These are phyloP conservation scores for Hylomyscus alleni DNA, from an alignment of 2,797 vertebrate genomes.

Conservation along the genomic window DNA sequence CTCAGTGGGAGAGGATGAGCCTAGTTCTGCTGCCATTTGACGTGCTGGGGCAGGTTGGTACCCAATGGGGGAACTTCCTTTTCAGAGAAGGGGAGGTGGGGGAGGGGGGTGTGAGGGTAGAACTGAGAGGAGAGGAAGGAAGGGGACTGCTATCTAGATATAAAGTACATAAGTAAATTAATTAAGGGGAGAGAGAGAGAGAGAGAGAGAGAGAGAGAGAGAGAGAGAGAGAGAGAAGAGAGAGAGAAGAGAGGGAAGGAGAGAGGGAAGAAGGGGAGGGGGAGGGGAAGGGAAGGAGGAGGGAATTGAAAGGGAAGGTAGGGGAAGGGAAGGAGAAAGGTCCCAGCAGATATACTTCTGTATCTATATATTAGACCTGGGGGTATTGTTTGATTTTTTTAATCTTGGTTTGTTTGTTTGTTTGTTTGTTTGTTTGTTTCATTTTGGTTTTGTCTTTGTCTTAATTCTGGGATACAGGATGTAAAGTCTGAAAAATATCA, in stretches of 20 bases:
- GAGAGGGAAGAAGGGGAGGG: no score
- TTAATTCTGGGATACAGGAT: not conserved
- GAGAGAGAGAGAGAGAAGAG: no score
- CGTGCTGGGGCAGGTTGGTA: not conserved
- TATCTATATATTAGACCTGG: not conserved
- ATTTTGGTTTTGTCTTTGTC: not conserved
- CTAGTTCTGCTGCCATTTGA: not conserved
- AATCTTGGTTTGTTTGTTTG: not conserved
- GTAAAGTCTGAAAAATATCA: not conserved
- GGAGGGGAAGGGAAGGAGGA: accelerated
- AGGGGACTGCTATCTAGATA: not conserved
- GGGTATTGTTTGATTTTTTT: not conserved
- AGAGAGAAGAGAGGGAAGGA: no score
- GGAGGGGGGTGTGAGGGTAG: not conserved
- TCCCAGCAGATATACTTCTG: not conserved
- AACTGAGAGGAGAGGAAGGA: not conserved
- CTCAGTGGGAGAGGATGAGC: not conserved
- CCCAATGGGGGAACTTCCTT: not conserved
- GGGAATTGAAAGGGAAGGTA: no score
- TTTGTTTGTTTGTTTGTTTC: not conserved
- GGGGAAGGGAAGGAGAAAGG: not conserved
- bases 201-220: no score
- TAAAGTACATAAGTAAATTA: not conserved
- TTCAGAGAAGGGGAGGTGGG: not conserved
- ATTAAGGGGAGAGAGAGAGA: no score